Conservation (phyloP, 1,140 invertebrate species). For the Reticulitermes speratus region DNA sequence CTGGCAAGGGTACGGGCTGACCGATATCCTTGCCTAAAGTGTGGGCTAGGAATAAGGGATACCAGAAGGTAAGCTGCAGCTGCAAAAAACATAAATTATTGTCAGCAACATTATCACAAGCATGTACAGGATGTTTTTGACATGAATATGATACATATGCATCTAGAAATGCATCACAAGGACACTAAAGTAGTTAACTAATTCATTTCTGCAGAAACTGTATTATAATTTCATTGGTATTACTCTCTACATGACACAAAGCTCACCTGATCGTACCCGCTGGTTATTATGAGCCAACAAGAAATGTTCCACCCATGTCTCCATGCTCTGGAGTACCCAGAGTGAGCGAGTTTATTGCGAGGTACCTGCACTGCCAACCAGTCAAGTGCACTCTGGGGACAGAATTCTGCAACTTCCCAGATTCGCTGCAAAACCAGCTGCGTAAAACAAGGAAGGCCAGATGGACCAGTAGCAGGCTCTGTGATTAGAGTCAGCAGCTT, state of each 20-base stretch:
- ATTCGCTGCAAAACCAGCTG: constrained; percentile 82
- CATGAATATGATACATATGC: too few relatives aligned
- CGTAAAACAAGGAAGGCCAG: constrained; percentile 84
- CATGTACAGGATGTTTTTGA: too few relatives aligned
- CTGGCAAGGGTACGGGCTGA: constrained; percentile 55
- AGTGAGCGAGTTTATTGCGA: constrained; percentile 83
- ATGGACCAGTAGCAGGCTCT: constrained; percentile 63
- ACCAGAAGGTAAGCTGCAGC: constrained; percentile 85
- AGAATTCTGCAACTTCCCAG: constrained; percentile 88
- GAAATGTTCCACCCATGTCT: constrained; percentile 87
- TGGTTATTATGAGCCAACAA: constrained; percentile 82
- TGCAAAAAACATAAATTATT: constrained; percentile 42
- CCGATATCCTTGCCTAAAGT: constrained; percentile 83
- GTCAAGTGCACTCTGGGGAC: constrained; percentile 85
- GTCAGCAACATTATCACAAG: too few relatives aligned
- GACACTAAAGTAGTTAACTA: too few relatives aligned
- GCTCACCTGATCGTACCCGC: constrained; percentile 73
- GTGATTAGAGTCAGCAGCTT: constrained; percentile 80
- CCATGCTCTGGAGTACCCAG: constrained; percentile 85
- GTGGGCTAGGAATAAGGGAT: constrained; percentile 81
- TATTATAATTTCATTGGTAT: too few relatives aligned
- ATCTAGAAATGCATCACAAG: too few relatives aligned
- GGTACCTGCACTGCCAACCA: constrained; percentile 86
- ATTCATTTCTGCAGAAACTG: too few relatives aligned
- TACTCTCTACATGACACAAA: not conserved